A percentile compares a stretch with the other conserved stretches of the same genome.
Evolutionary conservation across 2,113 vertebrate species (phyloP).

Genomic region (Prionailurus bengalensis): DNA sequence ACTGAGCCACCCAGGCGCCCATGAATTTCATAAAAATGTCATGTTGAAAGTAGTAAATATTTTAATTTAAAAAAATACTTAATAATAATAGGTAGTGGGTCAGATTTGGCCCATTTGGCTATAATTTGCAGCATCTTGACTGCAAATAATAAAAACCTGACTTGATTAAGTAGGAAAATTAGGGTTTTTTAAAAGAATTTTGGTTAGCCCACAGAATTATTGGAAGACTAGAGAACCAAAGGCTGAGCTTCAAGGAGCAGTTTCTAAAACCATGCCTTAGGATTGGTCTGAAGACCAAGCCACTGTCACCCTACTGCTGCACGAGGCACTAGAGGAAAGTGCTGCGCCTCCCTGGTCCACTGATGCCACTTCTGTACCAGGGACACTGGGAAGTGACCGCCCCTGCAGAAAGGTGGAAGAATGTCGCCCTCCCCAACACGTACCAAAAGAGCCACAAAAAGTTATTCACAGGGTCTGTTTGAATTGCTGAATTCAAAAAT

Average conservation of each 20-base stretch:
- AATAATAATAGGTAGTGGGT: not conserved
- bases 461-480: not conserved
- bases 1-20: too few species aligned
- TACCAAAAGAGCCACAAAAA: not conserved
- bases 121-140: not conserved
- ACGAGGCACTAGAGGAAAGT: not conserved
- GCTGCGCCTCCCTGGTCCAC: not conserved
- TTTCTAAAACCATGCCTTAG: not conserved
- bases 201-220: not conserved
- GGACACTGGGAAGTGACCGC: not conserved
- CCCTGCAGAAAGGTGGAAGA: not conserved
- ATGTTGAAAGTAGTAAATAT: not conserved
- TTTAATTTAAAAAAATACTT: not conserved
- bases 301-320: not conserved
- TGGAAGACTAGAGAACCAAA: not conserved
- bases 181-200: not conserved
- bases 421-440: not conserved
- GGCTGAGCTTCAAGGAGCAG: not conserved
- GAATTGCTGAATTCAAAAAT: not conserved
- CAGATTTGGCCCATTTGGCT: not conserved
- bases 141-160: slow-evolving; percentile 15
- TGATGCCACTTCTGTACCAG: not conserved
- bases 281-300: not conserved
- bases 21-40: slow-evolving; percentile 36
- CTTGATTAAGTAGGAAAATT: not conserved